These are phyloP conservation scores for Callimorpha dominula DNA, from an alignment of 2,888 invertebrate species.

Conservation along the genomic window DNA sequence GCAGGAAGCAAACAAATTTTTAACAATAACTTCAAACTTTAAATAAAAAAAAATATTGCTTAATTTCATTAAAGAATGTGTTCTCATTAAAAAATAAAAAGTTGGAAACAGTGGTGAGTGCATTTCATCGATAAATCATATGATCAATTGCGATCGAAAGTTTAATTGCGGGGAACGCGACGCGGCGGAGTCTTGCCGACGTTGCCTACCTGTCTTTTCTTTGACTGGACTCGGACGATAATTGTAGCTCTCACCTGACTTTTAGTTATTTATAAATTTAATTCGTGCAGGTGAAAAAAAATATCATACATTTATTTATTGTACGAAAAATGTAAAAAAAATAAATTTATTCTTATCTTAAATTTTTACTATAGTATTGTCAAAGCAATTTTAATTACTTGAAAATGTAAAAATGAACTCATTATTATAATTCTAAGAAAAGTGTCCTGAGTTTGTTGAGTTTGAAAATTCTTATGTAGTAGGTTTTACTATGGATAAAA, in stretches of 20 bases:
- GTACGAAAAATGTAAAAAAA: neutral
- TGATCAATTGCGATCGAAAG: slow-evolving; percentile 58
- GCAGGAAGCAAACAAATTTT: neutral
- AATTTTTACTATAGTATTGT: neutral
- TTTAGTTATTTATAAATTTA: slow-evolving; percentile 20
- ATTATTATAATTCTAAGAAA: neutral
- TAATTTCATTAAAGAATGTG: slow-evolving; percentile 45
- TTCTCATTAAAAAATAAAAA: slow-evolving; percentile 63
- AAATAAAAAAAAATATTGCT: slow-evolving; percentile 29
- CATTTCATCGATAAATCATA: slow-evolving; percentile 56
- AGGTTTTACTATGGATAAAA: neutral
- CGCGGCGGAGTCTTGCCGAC: slow-evolving; percentile 54
- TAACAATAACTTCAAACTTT: slow-evolving; percentile 13
- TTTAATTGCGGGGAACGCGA: slow-evolving; percentile 50
- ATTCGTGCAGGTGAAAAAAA: neutral
- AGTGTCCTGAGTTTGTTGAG: neutral
- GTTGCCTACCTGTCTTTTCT: slow-evolving; percentile 43
- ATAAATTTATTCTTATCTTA: too few species aligned
- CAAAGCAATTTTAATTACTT: neutral
- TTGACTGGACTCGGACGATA: slow-evolving; percentile 59
- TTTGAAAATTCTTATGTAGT: neutral
- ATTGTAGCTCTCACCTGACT: slow-evolving; percentile 58
- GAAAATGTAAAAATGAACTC: neutral
- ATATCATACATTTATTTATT: neutral
- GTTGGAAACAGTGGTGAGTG: slow-evolving; percentile 48